Base-by-base conservation (phyloP, 53 echinoderm and acorn worm species). In the Echinarachnius parma region DNA sequence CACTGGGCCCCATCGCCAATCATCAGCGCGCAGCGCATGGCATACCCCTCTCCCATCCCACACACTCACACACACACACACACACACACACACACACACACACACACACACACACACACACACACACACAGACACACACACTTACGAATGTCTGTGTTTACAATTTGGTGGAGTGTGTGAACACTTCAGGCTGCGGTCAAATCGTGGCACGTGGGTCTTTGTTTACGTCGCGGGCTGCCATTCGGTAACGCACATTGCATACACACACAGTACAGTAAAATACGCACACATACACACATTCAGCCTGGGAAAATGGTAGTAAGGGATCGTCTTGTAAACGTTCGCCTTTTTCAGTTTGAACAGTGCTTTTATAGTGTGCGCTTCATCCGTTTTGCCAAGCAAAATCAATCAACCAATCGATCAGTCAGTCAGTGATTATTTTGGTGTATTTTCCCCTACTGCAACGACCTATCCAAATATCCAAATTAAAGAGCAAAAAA, bases 161-260 rank as follows among this genome's bases (percentile, higher is more conserved):
- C 66, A 28, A 46, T 32, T 47, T 29, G 47, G 21, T 66, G 14
- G 66, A 66, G 66, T 66, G 66, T 66, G 66, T 48, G 66, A 28
- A 48, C 47, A 66, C 47, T 35, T 62, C 23, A 21, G 39, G 70
- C 48, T 70, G 70, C 53, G 70, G 70, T 70, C 54, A 70, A 53
- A 52, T 32, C 70, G 70, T 70, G 70, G 70, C 70, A 70, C 70
- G 70, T 70, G 70, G 70, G 70, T 23, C 70, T 70, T 70, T 70
- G 70, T 70, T 70, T 70, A 70, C 70, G 70, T 70, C 70, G 70
- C 70, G 70, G 70, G 53, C 70, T 53, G 5, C 35, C 70, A 52
- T 54, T 70, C 70, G 33, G 70, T 54, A 34, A 13, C 29, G 48
- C 66, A 30, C 66, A 48, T 66, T 66, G n/a, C n/a, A n/a, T n/a